Percentiles rank a stretch among this genome's conserved stretches.
Conservation (phyloP, 2,113 vertebrate species). For the Scopus umbretta region DNA sequence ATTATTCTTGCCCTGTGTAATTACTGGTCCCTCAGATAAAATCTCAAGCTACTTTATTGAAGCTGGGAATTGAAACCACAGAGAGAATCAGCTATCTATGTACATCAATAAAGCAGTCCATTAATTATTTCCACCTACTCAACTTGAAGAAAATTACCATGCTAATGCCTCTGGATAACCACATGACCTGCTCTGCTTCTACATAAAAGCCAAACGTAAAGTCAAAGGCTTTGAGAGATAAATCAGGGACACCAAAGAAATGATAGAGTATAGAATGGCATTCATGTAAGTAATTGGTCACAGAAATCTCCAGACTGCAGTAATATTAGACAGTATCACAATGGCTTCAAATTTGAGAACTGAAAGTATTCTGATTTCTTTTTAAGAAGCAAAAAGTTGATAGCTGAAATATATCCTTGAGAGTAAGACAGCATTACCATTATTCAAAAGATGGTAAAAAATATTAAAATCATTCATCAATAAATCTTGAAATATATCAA, state of each 20-base stretch:
- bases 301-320: slow-evolving; percentile 36
- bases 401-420: not conserved
- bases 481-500: not conserved
- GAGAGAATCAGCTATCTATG: slow-evolving; percentile 47
- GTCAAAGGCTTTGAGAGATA: slow-evolving; percentile 4
- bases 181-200: slow-evolving; percentile 13
- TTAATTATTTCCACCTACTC: slow-evolving; percentile 68
- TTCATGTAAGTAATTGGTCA: slow-evolving; percentile 47
- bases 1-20: slow-evolving; percentile 66
- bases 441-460: not conserved
- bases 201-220: slow-evolving; percentile 28
- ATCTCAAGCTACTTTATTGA: slow-evolving; percentile 67
- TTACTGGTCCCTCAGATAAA: slow-evolving; percentile 65
- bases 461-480: not conserved
- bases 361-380: not conserved
- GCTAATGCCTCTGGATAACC: slow-evolving; percentile 47
- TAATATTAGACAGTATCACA: not conserved
- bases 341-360: not conserved
- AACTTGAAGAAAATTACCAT: slow-evolving; percentile 60
- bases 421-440: not conserved
- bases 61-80: slow-evolving; percentile 60
- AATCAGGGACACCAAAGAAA: not conserved
- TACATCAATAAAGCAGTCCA: slow-evolving; percentile 66
- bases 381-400: not conserved
- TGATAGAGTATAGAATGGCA: not conserved